Base-by-base conservation (phyloP, 2,888 invertebrate genomes). In the Thysanoteuthis rhombus region DNA sequence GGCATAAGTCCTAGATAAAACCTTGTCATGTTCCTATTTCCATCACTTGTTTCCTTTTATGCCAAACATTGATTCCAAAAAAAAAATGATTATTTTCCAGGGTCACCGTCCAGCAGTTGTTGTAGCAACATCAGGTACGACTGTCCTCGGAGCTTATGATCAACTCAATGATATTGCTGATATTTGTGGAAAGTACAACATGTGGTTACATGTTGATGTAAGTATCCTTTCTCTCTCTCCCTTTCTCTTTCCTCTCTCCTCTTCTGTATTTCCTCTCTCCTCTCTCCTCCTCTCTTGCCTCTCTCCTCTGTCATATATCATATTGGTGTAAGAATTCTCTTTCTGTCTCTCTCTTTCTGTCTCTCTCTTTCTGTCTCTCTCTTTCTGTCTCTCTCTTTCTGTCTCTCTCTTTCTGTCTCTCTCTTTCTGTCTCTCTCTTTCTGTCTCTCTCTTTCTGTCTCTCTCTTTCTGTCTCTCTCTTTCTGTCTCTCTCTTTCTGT, bases 131-230 rank as follows among this genome's bases (percentile, higher is more conserved):
- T 94, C 95, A 40, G 99, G 99, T 0, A 99, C 99, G 0, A 99
- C 99, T 0, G 99, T 99, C 0, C 97, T 98, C 93, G 99, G 99
- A 0, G 98, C 99, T 0, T 99, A 98, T 95, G 99, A 99, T 97
- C 98, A 98, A 0, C 96, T 99, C 89, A 97, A 98, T n/a, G 97
- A 98, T 36, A 98, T 99, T 93, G 98, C 98, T 0, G 98, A 97
- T 90, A 96, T 99, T 36, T 99, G 99, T 96, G 97, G 98, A 95
- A 98, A 98, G 96, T 98, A 98, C 96, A 97, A 98, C 3, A 97
- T 99, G 95, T 99, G 99, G 99, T 97, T 99, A 94, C 99, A 99
- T 96, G 98, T 99, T 0, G 99, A 99, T 96, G 97, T 96, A 95
- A 95, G 96, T 95, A 98, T 98, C 97, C 99, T 28, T n/a, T n/a